These are phyloP conservation scores for Drosophila hawaiiensis DNA, from an alignment of 2,888 invertebrate species.

Conservation along the genomic window DNA sequence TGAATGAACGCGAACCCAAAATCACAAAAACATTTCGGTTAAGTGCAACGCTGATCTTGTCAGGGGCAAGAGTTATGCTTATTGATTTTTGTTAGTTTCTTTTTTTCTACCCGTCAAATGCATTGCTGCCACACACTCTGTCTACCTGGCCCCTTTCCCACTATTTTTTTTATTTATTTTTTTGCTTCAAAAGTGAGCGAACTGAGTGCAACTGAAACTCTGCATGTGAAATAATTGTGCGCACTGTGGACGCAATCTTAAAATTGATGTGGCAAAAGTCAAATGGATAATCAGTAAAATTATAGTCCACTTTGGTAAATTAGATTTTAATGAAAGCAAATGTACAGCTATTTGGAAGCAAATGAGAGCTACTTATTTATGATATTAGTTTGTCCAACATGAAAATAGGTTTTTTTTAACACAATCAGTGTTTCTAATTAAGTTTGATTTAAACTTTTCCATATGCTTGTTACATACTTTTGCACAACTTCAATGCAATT, in stretches of 20 bases:
- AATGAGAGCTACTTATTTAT: neutral
- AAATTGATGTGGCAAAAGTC: constrained; percentile 27
- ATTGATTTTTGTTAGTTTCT: constrained; percentile 58
- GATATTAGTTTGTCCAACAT: neutral
- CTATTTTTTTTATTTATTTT: neutral
- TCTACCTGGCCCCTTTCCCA: neutral
- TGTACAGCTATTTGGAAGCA: neutral
- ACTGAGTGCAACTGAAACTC: constrained; percentile 27
- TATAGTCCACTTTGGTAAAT: neutral
- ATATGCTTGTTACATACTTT: neutral
- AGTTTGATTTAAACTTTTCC: neutral
- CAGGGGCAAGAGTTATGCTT: constrained; percentile 67
- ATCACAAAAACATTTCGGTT: constrained; percentile 12
- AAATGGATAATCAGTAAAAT: constrained; percentile 30
- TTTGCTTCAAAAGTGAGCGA: constrained; percentile 4
- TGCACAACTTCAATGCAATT: neutral
- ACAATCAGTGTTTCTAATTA: neutral
- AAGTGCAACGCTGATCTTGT: constrained; percentile 67
- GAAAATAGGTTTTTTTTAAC: neutral
- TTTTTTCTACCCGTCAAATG: constrained; percentile 57
- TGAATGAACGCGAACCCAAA: too few species aligned
- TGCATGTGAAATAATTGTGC: constrained; percentile 29
- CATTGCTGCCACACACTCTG: constrained; percentile 49
- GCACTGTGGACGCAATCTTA: constrained; percentile 45
- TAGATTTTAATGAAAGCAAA: neutral